Base-by-base conservation (phyloP, 2,888 invertebrate genomes). In the Syrista parreyssii region DNA sequence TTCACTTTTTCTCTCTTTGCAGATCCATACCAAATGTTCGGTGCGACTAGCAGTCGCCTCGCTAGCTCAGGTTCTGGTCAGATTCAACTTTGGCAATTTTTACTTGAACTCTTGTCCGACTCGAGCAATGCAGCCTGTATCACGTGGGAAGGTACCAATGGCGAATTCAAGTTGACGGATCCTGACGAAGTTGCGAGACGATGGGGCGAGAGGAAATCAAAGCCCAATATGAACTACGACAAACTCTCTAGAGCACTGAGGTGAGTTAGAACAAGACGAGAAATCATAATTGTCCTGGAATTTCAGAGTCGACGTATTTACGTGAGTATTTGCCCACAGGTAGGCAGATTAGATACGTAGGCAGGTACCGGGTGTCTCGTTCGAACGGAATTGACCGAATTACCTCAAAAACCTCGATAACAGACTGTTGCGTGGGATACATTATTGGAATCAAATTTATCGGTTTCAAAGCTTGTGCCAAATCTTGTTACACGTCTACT, bases 141-240 rank as follows among this genome's bases (percentile, higher is more conserved):
- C 92, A 98, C 98, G 84, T 99, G 99, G 99, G 99, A 99, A 92
- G 98, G 98, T 55, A 98, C 98, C 85, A 98, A 98, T 91, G 99
- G 99, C 34, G 99, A 99, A 93, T 99, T 99, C 94, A 99, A 99
- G 93, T 94, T 99, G 88, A 98, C 98, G 33, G 99, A 99, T 92
- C 99, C 99, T 1, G 99, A 99, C 91, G 99, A 99, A 91, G 98
- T 98, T 81, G 99, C 99, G 30, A 94, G 98, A 84, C 94, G 99
- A 88, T 99, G 99, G 99, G 99, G 99, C 78, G 99, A 99, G 92
- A 94, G 99, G 83, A 99, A 99, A 92, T 98, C 98, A 84, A 99
- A 99, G 92, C 99, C 99, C 73, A 99, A 99, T 93, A 99, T 99
- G 99, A 99, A 99, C 93, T 99, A 99, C 93, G 99, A 99, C 93